Evolutionary conservation across 2,888 invertebrate genomes (phyloP), one percentile per base, ranked within the genome.

Genomic region (Acanthopleura granulata): DNA sequence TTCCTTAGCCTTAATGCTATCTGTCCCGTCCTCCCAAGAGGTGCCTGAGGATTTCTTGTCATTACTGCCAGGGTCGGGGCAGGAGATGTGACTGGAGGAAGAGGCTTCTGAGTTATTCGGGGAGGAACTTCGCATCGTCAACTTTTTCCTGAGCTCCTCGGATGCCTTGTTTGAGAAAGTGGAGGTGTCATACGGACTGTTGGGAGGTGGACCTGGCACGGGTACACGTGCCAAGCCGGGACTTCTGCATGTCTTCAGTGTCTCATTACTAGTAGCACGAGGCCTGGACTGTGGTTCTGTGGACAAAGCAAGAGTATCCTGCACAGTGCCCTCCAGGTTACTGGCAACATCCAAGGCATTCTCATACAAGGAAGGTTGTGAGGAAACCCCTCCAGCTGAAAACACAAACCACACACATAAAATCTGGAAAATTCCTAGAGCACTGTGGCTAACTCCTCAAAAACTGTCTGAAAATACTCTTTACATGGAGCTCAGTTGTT

Each of bases 1-100:
- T 27, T 25, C 29, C 14, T 27, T 6, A 27, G 66, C 6, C 16
- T 66, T 66, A 25, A 3, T 27, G 6, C 3, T 18, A 6, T 66
- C 29, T 22, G 18, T 18, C 25, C 27, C 66, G 3, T 57, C 12
- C 25, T 66, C 66, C 18, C 6, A 3, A 12, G 57, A 12, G 18
- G 12, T 57, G 57, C 22, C 18, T 18, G 12, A 9, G 12, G 57
- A 18, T 6, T 4, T n/a, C 22, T 57, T 22, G 4, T 66, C 66
- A 22, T 27, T 6, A 25, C 29, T 25, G 29, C 66, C 25, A 1
- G 85, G 82, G 72, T 87, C 87, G 1, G 86, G 86, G 62, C 83
- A 83, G 0, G 87, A 87, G 9, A 83, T 73, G 40, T 78, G 84
- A 77, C 86, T 85, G 61, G 87, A 85, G n/a, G 79, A 81, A 0